These are phyloP conservation scores for Falcunculus frontatus DNA, from an alignment of 2,113 vertebrate genomes.

Conservation along the genomic window DNA sequence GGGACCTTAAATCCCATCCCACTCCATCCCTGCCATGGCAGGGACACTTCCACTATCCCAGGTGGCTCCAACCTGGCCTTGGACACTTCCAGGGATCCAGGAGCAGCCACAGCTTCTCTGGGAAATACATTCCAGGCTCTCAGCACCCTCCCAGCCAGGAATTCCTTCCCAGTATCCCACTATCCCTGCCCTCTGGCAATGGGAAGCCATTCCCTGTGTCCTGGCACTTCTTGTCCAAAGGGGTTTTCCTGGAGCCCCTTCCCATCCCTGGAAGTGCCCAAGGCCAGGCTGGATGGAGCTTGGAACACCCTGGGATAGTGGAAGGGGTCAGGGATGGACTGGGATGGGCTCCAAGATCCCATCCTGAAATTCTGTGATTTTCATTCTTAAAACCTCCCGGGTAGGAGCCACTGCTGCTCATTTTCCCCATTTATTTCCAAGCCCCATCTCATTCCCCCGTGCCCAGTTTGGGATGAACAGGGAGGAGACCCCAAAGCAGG, in stretches of 20 bases:
- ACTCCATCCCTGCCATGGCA: neutral
- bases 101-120: neutral
- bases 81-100: neutral
- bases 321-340: neutral
- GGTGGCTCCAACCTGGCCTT: neutral
- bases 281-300: neutral
- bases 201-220: neutral
- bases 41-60: neutral
- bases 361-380: neutral
- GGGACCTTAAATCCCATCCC: neutral
- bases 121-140: neutral
- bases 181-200: neutral
- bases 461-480: neutral
- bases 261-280: neutral
- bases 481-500: neutral
- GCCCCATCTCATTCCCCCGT: fast-evolving
- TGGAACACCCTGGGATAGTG: neutral
- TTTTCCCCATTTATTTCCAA: fast-evolving
- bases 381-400: neutral
- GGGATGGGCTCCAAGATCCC: neutral
- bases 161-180: neutral
- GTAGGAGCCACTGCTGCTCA: fast-evolving
- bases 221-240: too few species aligned
- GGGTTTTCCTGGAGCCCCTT: neutral
- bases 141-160: neutral